Percentiles rank a stretch among this genome's conserved stretches.
Evolutionary conservation across 1,140 invertebrate genomes (phyloP).

Genomic region (Meloidogyne floridensis): DNA sequence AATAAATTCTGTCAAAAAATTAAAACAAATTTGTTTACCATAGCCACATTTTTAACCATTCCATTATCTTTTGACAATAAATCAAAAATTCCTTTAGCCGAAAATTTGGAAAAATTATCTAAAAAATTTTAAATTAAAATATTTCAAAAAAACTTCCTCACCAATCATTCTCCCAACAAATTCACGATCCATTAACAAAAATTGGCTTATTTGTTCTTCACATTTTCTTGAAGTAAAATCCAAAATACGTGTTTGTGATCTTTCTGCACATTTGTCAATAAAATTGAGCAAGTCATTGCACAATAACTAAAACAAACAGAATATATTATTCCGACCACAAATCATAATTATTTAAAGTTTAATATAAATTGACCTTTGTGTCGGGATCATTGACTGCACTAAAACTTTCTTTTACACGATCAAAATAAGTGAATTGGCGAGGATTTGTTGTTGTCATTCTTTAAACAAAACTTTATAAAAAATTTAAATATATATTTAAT

Average conservation of each 20-base stretch:
- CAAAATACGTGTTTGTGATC: not conserved
- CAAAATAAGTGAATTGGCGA: slow-evolving; percentile 26
- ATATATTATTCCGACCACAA: too few relatives aligned
- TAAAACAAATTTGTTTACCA: not conserved
- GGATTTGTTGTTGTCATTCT: slow-evolving; percentile 23
- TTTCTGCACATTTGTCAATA: slow-evolving; percentile 6
- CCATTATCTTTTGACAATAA: slow-evolving; percentile 10
- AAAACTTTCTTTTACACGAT: slow-evolving; percentile 18
- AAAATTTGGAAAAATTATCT: slow-evolving; percentile 25
- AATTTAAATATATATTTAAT: not conserved
- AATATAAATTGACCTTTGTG: slow-evolving; percentile 19
- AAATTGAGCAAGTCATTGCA: slow-evolving; percentile 23
- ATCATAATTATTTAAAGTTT: not conserved
- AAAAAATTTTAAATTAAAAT: not conserved
- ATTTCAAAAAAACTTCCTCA: not conserved
- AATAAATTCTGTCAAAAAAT: not conserved
- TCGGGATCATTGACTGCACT: slow-evolving; percentile 14
- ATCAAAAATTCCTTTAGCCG: slow-evolving; percentile 19
- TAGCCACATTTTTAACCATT: not conserved
- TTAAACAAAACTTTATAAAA: not conserved
- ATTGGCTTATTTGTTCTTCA: not conserved
- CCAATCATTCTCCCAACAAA: not conserved
- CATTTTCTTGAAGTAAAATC: slow-evolving; percentile 24
- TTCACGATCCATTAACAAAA: not conserved
- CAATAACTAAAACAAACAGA: not conserved